A percentile compares a stretch with the other conserved stretches of the same genome.
These are phyloP conservation scores for Nibea albiflora DNA, from an alignment of 2,113 vertebrate species.

Conservation along the genomic window DNA sequence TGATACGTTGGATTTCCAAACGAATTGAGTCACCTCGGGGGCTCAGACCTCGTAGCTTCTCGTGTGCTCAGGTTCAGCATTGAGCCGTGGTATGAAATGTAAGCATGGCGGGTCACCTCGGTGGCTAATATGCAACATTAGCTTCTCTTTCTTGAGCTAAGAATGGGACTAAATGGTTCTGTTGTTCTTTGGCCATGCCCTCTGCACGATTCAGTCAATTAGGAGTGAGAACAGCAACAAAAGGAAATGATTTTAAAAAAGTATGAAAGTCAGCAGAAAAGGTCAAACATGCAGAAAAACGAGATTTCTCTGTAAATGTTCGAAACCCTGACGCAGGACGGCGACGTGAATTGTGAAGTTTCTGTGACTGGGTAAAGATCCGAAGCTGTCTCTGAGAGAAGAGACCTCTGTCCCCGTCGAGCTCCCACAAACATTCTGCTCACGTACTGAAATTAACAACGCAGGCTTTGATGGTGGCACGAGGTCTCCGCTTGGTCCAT, in stretches of 20 bases:
- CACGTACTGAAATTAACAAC: slow-evolving; percentile 69
- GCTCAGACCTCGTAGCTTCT: neutral
- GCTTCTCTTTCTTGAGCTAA: neutral
- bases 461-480: slow-evolving; percentile 68
- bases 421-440: slow-evolving; percentile 55
- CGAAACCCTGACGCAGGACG: neutral
- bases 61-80: too few relatives aligned
- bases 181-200: neutral
- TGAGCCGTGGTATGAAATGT: too few relatives aligned
- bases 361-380: neutral
- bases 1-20: neutral
- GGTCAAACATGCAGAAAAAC: neutral
- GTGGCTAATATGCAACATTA: neutral
- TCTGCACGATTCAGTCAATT: neutral
- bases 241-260: neutral
- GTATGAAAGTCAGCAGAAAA: neutral
- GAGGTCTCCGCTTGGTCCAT: slow-evolving; percentile 73
- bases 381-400: slow-evolving; percentile 15
- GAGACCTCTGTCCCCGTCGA: neutral
- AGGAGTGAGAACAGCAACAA: neutral
- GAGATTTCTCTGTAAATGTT: neutral
- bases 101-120: neutral
- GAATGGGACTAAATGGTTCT: too few relatives aligned
- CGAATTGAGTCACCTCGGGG: neutral
- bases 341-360: neutral